Evolutionary conservation across 1,140 invertebrate genomes (phyloP), one percentile per base, ranked within the genome.

Genomic region (Eciton burchellii): DNA sequence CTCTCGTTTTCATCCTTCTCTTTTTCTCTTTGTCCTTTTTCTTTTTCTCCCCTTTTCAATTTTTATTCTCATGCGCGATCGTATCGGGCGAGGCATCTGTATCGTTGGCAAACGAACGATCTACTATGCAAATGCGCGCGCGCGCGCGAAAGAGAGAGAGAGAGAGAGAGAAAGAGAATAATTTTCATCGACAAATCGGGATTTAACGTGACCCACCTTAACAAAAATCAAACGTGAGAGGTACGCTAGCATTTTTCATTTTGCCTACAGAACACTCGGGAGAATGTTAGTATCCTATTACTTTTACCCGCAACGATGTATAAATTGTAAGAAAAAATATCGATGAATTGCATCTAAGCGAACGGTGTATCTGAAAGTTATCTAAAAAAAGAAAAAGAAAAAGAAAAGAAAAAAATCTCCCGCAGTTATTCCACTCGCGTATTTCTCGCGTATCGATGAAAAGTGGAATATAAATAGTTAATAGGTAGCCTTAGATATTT

Each of bases 1-100:
- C 71, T 74, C 71, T 82, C 71, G 24, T 82, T 82, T 74, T 82
- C 71, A 45, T 74, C 26, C 35, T 52, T 60, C 24, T 81, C 26
- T 8, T 35, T 2, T 68, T 41, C 54, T 81, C 70, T 43, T 49
- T 45, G 52, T 43, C 29, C 9, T 43, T 16, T 47, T 43, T n/a
- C 24, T 70, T 68, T 66, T 54, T 45, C 43, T 5, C 29, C 9
- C 35, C 29, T 19, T 29, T 24, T 14, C 41, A 11, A 43, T 24
- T 68, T 79, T 77, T 66, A 77, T 77, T 62, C 66, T 77, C 26
- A 9, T 26, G 3, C 74, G 29, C 19, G 35, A n/a, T 35, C 35
- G 6, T 35, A 35, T 41, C 19, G 45, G 26, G 0, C 43, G 35
- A 52, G 19, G 56, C 74, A 79, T 79, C 74, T 79, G 74, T 62